Evolutionary conservation across 2,888 invertebrate species (phyloP).

Genomic region (Pyrochroa serraticornis): DNA sequence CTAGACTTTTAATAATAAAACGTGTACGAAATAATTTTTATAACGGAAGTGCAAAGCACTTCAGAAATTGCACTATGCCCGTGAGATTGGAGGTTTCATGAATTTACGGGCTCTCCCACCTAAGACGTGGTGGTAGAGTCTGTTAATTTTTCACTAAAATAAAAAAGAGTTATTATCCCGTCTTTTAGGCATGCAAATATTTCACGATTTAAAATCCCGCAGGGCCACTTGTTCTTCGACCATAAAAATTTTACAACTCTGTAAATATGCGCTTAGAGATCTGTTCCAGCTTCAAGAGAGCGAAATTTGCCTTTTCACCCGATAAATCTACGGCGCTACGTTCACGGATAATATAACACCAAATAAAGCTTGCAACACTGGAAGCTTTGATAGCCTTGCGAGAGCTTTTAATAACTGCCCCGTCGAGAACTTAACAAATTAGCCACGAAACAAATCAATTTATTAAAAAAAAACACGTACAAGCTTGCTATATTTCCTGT

Average conservation of each 20-base stretch:
- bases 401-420: no score
- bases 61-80: not conserved
- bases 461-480: no score
- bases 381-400: no score
- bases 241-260: constrained; percentile 15
- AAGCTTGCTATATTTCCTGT: no score
- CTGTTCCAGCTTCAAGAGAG: no score
- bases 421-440: no score
- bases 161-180: constrained; percentile 7
- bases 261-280: constrained; percentile 7
- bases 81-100: not conserved
- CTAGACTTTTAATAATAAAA: not conserved
- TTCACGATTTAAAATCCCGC: constrained; percentile 2
- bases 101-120: not conserved
- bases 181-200: constrained; percentile 9
- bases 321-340: no score
- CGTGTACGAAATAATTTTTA: not conserved
- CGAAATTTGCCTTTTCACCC: no score
- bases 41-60: not conserved
- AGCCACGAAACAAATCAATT: no score
- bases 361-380: no score
- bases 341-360: no score
- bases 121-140: not conserved
- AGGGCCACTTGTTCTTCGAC: constrained; percentile 13
- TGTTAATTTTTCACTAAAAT: constrained; percentile 10